phyloP scores from a whole-genome alignment of 2,113 vertebrate genomes.

The Heterotis niloticus region DNA sequence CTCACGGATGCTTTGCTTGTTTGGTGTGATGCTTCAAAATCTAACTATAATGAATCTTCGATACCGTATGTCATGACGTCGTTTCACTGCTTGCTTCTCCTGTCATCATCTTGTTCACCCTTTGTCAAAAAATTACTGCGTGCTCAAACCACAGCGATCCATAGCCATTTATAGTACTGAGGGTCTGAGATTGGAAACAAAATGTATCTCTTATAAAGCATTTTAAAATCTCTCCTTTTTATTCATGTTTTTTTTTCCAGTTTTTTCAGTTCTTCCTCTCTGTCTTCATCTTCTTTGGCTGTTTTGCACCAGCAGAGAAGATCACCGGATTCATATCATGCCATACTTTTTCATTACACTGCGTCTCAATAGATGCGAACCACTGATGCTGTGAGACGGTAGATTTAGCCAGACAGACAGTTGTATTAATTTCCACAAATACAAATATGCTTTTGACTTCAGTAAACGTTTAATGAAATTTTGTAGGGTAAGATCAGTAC shows the following conservation, averaged over 20 bases:
- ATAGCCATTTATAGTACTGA: too few species aligned
- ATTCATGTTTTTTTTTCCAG: constrained; percentile 6
- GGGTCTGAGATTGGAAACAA: too few species aligned
- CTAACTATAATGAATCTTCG: constrained; percentile 17
- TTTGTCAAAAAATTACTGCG: neutral
- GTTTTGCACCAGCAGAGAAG: neutral
- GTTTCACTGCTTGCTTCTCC: neutral
- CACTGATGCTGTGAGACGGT: neutral
- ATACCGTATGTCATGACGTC: neutral
- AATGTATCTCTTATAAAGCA: too few species aligned
- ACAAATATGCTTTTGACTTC: neutral
- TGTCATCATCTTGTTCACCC: neutral
- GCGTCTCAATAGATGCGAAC: neutral
- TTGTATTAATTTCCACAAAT: neutral
- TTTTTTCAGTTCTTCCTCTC: constrained; percentile 3
- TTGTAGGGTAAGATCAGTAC: neutral
- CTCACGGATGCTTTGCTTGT: neutral
- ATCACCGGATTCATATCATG: neutral
- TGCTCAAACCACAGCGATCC: too few species aligned
- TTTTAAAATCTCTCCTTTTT: neutral
- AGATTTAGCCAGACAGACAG: neutral
- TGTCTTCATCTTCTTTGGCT: neutral
- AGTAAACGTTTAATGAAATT: neutral
- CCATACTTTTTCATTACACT: neutral
- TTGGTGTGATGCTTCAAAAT: neutral